phyloP scores from a whole-genome alignment of 2,797 vertebrate genomes.

The Dryobates pubescens region DNA sequence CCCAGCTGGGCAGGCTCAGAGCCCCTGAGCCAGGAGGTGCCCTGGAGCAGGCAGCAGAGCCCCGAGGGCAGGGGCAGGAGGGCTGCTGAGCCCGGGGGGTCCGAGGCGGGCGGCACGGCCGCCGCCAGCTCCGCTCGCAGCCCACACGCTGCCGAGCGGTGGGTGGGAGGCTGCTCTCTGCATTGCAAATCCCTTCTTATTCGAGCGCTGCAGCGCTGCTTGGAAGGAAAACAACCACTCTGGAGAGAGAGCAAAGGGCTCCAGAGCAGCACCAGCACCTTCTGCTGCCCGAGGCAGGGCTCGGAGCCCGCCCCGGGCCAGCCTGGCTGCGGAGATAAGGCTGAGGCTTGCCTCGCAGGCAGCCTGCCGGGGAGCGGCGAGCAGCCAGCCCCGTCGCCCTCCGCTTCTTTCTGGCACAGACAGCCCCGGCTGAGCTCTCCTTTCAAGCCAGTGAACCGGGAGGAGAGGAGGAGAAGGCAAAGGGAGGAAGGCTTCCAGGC shows the following conservation, averaged over 20 bases:
- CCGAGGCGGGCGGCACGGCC: not conserved
- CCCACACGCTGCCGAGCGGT: slow-evolving; percentile 42
- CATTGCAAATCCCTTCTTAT: slow-evolving; percentile 55
- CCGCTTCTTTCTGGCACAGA: not conserved
- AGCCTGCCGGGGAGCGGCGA: not conserved
- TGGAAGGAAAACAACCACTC: slow-evolving; percentile 51
- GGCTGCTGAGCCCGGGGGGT: not conserved
- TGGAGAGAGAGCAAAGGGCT: not conserved
- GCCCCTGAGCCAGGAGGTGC: not conserved
- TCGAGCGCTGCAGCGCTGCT: slow-evolving; percentile 49
- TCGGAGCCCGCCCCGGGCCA: not conserved
- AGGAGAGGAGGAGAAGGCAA: not conserved
- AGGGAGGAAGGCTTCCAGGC: not conserved
- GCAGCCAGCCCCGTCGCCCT: not conserved
- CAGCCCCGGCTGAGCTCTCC: not conserved
- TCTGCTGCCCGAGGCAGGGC: not conserved
- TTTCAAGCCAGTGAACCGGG: not conserved
- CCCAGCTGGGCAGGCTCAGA: not conserved
- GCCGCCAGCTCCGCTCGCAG: slow-evolving; percentile 35
- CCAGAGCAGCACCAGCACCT: not conserved
- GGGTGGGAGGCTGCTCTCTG: slow-evolving; percentile 59
- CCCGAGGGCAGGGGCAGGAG: not conserved
- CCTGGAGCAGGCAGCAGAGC: fast-evolving
- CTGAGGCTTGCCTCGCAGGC: not conserved
- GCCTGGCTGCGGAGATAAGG: not conserved